A percentile compares a stretch with the other conserved stretches of the same genome.
phyloP scores from a whole-genome alignment of 2,797 vertebrate species.

The Trachurus trachurus region DNA sequence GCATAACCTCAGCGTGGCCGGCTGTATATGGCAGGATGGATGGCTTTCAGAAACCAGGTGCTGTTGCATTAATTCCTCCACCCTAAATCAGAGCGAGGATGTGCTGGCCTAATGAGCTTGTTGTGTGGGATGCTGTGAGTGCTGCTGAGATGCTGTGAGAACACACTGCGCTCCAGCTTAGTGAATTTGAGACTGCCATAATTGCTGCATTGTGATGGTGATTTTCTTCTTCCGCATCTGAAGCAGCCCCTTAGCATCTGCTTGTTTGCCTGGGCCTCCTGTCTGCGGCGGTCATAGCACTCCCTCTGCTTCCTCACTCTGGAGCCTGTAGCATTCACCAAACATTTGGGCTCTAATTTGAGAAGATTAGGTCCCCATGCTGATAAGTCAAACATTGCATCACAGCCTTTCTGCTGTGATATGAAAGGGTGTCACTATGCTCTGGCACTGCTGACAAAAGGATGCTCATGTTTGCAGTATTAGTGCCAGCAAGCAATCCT shows the following conservation, averaged over 20 bases:
- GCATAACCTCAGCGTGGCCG: conserved; percentile 71
- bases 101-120: conserved; percentile 86
- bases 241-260: conserved; percentile 81
- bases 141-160: conserved; percentile 79
- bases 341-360: conserved; percentile 78
- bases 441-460: conserved; percentile 50
- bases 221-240: conserved; percentile 66
- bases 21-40: conserved; percentile 75
- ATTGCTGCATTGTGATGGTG: conserved; percentile 81
- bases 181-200: conserved; percentile 79
- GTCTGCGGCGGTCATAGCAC: conserved; percentile 65
- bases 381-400: conserved; percentile 79
- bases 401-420: conserved; percentile 61
- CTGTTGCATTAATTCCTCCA: conserved; percentile 82
- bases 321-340: conserved; percentile 62
- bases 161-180: conserved; percentile 78
- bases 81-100: conserved; percentile 83
- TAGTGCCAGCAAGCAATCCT: conserved; percentile 37
- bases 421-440: conserved; percentile 55
- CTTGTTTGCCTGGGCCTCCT: conserved; percentile 80
- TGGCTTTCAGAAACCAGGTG: conserved; percentile 81
- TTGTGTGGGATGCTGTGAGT: conserved; percentile 82
- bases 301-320: conserved; percentile 73
- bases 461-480: conserved; percentile 13
- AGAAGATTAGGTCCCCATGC: conserved; percentile 76